These are phyloP conservation scores for Bucorvus abyssinicus DNA, from an alignment of 2,797 vertebrate genomes.

Conservation along the genomic window DNA sequence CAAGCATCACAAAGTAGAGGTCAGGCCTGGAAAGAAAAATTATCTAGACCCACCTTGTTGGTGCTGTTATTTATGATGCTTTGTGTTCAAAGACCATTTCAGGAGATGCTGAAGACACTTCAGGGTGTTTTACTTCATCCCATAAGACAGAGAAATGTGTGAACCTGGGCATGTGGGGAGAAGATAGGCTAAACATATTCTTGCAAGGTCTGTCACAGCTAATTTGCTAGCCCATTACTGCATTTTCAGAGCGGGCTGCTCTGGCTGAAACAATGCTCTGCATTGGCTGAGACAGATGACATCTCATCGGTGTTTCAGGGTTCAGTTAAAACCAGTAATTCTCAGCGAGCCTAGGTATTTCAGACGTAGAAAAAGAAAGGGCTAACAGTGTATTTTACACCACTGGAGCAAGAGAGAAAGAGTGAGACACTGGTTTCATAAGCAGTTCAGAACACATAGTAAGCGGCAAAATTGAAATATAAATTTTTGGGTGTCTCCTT, in stretches of 20 bases:
- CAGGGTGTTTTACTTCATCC: neutral
- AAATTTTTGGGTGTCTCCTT: neutral
- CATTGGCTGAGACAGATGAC: neutral
- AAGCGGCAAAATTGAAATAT: neutral
- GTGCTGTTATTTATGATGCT: neutral
- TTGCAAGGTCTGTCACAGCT: neutral
- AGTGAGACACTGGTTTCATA: neutral
- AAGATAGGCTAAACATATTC: neutral
- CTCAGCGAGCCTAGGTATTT: neutral
- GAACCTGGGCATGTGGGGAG: neutral
- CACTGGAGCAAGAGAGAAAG: neutral
- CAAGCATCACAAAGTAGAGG: neutral
- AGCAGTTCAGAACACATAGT: neutral
- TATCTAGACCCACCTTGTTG: neutral
- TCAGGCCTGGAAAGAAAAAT: neutral
- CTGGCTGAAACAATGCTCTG: neutral
- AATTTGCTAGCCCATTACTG: neutral
- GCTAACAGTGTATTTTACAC: neutral
- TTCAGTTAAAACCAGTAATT: neutral
- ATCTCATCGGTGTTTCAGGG: neutral
- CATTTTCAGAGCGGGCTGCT: neutral
- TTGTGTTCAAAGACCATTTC: neutral
- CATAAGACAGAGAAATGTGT: neutral
- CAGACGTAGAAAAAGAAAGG: neutral
- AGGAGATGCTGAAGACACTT: neutral